phyloP scores from a whole-genome alignment of 2,888 invertebrate species.

The Coleophora deauratella region DNA sequence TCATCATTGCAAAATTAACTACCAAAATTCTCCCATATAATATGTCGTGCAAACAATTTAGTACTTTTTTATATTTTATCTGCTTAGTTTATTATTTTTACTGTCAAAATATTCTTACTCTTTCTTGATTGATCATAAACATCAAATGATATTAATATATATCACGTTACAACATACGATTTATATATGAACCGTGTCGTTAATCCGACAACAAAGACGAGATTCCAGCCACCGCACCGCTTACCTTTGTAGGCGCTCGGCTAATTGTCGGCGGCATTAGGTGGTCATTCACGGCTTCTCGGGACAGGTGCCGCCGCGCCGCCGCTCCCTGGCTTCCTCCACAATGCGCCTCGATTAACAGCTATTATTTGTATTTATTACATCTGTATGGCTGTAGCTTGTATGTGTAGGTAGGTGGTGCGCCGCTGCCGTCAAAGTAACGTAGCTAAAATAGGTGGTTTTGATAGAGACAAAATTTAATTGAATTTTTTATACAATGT shows the following conservation, averaged over 20 bases:
- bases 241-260: constrained; percentile 30
- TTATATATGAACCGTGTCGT: constrained; percentile 2
- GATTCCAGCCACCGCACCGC: constrained; percentile 25
- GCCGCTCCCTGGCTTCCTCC: constrained; percentile 24
- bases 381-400: constrained; percentile 27
- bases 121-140: too few relatives aligned
- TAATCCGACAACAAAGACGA: constrained; percentile 27
- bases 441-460: background rate
- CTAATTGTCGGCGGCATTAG: constrained; percentile 38
- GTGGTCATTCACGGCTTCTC: constrained; percentile 33
- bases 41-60: too few relatives aligned
- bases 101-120: too few relatives aligned
- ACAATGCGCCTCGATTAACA: constrained; percentile 49
- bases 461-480: background rate
- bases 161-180: constrained; percentile 11
- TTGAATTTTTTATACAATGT: constrained; percentile 1
- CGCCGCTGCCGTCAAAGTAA: constrained; percentile 4
- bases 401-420: background rate
- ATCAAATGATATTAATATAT: too few relatives aligned
- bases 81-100: too few relatives aligned
- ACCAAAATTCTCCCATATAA: too few relatives aligned
- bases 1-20: too few relatives aligned
- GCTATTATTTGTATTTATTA: constrained; percentile 56
- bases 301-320: constrained; percentile 19
- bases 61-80: too few relatives aligned